Evolutionary conservation across 2,797 vertebrate genomes (phyloP), one percentile per base, ranked within the genome.

Genomic region (Amphiprion clarkii): DNA sequence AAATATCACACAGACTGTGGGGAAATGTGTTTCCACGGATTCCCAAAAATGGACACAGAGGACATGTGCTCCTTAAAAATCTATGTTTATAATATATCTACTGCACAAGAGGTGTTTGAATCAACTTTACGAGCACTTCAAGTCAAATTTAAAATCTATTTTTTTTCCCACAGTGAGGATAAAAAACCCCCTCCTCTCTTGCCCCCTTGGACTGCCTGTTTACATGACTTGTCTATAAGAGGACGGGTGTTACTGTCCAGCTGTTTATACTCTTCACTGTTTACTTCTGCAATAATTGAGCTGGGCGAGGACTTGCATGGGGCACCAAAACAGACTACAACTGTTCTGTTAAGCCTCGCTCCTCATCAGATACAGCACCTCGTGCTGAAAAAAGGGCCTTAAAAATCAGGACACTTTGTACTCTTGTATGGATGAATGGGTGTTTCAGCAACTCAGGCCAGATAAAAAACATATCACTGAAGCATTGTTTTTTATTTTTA

Each of bases 221-320:
- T 89, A 90, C 83, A 84, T 4, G 63, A 78, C 60, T 68, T 56
- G 27, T 82, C 79, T 79, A 2, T 68, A 54, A 39, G 76, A 75
- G 68, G 76, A 76, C 78, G 76, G 74, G 55, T 56, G 64, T 75
- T 65, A 19, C 74, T 61, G 66, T 79, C 62, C 70, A 59, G 71
- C 74, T 81, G 76, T 88, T 88, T 80, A 67, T 85, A 57, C 60
- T 75, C 65, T 76, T 72, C 55, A 59, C 64, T 85, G 87, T 89
- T 89, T 88, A 91, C 87, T 84, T 81, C 73, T 79, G 81, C 76
- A 86, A 79, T 82, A 84, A 85, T 60, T 79, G 77, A 79, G 85
- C 79, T 76, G 78, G 74, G 66, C 3, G 58, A 74, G 79, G 75
- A 88, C 73, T 76, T 62, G 79, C 78, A 64, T 73, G 31, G 71